phyloP scores from a whole-genome alignment of 2,888 invertebrate species.

The Trachelus troglodyta region DNA sequence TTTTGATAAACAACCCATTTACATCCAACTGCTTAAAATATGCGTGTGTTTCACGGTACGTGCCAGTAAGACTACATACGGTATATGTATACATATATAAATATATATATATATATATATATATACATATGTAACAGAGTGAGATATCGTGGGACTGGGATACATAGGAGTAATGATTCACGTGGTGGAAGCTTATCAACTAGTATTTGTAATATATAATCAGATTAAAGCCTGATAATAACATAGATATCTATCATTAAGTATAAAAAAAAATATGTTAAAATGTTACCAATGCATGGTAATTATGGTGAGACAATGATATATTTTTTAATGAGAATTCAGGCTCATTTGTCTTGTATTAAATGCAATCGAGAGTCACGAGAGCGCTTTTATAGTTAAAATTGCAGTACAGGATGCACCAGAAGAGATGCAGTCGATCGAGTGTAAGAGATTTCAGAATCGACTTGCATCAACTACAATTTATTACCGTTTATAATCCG shows the following conservation, averaged over 20 bases:
- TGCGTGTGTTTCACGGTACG: conserved; percentile 7
- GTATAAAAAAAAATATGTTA: neutral
- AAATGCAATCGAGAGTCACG: neutral
- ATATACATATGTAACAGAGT: too few relatives aligned
- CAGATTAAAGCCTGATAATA: neutral
- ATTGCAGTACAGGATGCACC: neutral
- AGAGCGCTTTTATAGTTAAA: neutral
- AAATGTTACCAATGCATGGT: neutral
- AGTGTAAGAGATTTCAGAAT: neutral
- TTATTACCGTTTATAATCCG: neutral
- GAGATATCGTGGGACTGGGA: too few relatives aligned
- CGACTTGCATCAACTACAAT: neutral
- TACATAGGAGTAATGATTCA: too few relatives aligned
- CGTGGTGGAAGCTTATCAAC: too few relatives aligned
- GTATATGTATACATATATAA: neutral
- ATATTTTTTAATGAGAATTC: neutral
- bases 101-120: neutral
- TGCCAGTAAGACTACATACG: neutral
- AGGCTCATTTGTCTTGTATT: fast-evolving
- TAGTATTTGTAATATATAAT: neutral
- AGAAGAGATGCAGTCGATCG: neutral
- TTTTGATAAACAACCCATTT: conserved; percentile 44
- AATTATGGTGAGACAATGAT: neutral
- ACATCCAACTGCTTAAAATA: conserved; percentile 29
- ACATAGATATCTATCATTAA: neutral